Evolutionary conservation across 2,797 vertebrate species (phyloP), one percentile per base, ranked within the genome.

Genomic region (Pyrocephalus nanus): DNA sequence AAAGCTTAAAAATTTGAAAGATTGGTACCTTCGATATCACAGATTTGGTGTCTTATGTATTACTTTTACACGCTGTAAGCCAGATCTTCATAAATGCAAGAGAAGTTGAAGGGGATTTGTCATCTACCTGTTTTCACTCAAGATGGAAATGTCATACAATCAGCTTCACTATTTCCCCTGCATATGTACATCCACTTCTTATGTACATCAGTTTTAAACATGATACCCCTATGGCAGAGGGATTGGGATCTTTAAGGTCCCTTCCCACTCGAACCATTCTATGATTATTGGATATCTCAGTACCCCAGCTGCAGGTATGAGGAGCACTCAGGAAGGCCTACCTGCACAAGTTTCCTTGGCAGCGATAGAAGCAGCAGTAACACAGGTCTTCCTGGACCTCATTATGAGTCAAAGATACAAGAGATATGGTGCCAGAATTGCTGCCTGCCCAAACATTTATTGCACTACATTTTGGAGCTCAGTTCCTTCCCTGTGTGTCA

Each of bases 151-250:
- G 26, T 23, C 2, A 0, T 34, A 19, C 6, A 51, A 23, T 8
- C 26, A 30, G 5, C 51, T 65, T 60, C 53, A 19, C 32, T 55
- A 2, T 74, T 80, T 47, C 40, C 26, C 15, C 22, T 45, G 26
- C 40, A 15, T 3, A 69, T 8, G 40, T 26, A 61, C 55, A 32
- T 42, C 18, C 12, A 9, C 27, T 48, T 40, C 18, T 54, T 34
- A 4, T 45, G 22, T 64, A 6, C 15, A 30, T 5, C 9, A 61
- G 42, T 8, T 61, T 82, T 53, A 43, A 73, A 34, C 29, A 29
- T 0, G 0, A 18, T 29, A 16, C 2, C 8, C 30, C 15, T 21
- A 3, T 12, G 25, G 38, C 18, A 58, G 29, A 15, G 29, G 51
- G 9, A 21, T 22, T 58, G n/a, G 10, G 15, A 40, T 30, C 23